These are phyloP conservation scores for Coracopsis vasa DNA, from an alignment of 2,113 vertebrate genomes.

Conservation along the genomic window DNA sequence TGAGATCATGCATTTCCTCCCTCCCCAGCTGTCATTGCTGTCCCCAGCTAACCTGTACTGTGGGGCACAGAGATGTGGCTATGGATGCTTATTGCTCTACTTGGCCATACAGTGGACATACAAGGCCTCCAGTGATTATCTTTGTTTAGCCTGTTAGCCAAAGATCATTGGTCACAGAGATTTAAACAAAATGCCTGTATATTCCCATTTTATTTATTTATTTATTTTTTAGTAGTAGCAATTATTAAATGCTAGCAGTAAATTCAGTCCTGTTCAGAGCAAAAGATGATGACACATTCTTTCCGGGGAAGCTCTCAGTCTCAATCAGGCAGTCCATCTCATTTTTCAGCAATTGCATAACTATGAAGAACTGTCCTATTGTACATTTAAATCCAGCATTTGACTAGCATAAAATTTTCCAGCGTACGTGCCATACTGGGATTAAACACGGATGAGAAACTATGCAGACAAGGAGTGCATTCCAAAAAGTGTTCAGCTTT, in stretches of 20 bases:
- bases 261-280: not conserved
- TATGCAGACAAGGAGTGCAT: constrained; percentile 22
- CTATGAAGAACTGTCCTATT: not conserved
- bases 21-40: not conserved
- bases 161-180: not conserved
- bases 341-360: constrained; percentile 17
- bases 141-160: not conserved
- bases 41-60: not conserved
- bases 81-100: not conserved
- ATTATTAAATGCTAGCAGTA: not conserved
- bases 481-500: constrained; percentile 55
- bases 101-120: not conserved
- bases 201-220: not conserved
- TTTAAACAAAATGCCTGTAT: not conserved
- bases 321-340: not conserved
- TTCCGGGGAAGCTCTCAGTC: not conserved
- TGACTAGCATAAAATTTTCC: constrained; percentile 55
- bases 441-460: constrained; percentile 49
- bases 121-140: not conserved
- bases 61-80: not conserved
- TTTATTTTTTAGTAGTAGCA: not conserved
- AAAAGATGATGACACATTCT: not conserved
- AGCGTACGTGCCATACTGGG: not conserved
- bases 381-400: not conserved
- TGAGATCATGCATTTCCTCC: not conserved